Conservation (phyloP, 92 coral and sea anemone species). For the Palythoa grandis region DNA sequence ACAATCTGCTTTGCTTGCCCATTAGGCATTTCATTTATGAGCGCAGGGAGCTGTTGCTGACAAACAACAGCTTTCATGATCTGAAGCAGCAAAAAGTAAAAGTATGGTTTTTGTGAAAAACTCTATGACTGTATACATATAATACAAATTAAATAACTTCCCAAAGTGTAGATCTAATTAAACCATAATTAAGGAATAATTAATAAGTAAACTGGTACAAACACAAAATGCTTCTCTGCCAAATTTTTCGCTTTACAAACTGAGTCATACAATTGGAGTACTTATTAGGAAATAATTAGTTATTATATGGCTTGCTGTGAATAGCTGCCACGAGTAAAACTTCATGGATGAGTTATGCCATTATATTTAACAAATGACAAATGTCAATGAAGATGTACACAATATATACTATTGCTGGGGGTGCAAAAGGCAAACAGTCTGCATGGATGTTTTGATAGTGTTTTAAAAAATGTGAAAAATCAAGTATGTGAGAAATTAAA, state of each 20-base stretch:
- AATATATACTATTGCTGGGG: background rate
- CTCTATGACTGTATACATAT: background rate
- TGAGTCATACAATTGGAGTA: background rate
- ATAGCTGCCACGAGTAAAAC: too few relatives aligned
- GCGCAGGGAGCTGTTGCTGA: background rate
- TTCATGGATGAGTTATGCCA: background rate
- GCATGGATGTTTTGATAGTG: background rate
- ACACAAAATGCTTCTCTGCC: background rate
- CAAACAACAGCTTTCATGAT: background rate
- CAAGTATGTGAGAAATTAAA: too few relatives aligned
- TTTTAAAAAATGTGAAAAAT: too few relatives aligned
- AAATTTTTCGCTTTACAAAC: background rate
- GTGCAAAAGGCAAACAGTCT: background rate
- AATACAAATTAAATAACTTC: background rate
- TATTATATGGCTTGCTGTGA: too few relatives aligned
- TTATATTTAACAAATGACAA: background rate
- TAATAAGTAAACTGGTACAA: background rate
- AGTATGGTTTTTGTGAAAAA: background rate
- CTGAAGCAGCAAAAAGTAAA: background rate
- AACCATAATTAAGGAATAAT: background rate
- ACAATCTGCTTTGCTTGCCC: slow-evolving; percentile 17
- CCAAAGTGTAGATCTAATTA: background rate
- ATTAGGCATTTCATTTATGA: slow-evolving; percentile 3
- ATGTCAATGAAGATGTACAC: background rate
- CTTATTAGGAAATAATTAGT: background rate